These are phyloP conservation scores for Nymphalis c-album DNA, from an alignment of 2,888 invertebrate species.

Conservation along the genomic window DNA sequence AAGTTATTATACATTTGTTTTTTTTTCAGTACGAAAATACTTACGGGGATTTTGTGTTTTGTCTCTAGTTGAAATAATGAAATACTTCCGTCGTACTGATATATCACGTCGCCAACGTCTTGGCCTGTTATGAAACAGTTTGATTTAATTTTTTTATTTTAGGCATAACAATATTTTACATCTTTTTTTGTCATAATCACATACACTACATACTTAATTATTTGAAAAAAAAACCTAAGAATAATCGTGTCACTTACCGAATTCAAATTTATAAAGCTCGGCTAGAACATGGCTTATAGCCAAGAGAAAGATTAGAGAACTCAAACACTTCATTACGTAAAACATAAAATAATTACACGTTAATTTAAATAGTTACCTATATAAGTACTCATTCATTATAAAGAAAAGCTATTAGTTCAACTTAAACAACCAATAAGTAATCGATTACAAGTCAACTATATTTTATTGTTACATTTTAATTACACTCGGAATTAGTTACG, in stretches of 20 bases:
- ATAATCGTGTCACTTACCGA: slow-evolving; percentile 20
- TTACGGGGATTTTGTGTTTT: slow-evolving; percentile 33
- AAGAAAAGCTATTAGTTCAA: slow-evolving; percentile 25
- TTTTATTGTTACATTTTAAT: no score
- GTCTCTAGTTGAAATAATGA: slow-evolving; percentile 22
- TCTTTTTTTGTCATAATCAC: no score
- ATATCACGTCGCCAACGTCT: slow-evolving; percentile 31
- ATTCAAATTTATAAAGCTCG: slow-evolving; percentile 19
- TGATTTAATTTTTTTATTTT: neutral
- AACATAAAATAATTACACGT: neutral
- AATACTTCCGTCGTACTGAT: slow-evolving; percentile 31
- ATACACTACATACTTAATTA: no score
- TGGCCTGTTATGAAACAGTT: slow-evolving; percentile 23
- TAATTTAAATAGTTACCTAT: neutral
- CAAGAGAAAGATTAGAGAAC: slow-evolving; percentile 17
- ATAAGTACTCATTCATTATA: neutral
- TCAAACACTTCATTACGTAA: slow-evolving; percentile 12
- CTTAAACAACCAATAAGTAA: neutral
- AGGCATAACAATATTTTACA: neutral
- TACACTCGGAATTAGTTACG: no score
- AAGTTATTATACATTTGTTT: no score
- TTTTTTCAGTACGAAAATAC: slow-evolving; percentile 2
- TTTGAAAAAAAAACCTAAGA: neutral
- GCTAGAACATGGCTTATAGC: neutral
- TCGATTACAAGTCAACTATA: no score